phyloP scores from a whole-genome alignment of 2,113 vertebrate species.

The Setophaga coronata region DNA sequence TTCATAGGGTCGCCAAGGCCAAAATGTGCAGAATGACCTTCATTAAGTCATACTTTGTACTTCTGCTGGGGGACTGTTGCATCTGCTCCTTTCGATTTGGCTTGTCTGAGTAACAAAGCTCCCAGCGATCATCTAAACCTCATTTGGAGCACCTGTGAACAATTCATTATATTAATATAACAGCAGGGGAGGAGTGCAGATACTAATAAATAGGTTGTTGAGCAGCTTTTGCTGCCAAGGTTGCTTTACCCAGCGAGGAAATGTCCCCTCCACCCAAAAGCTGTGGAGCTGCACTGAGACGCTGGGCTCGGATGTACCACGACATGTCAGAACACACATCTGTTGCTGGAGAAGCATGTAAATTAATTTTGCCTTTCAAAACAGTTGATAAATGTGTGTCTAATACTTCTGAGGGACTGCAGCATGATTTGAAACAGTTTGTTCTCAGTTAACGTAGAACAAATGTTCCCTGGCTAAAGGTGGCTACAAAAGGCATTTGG shows the following conservation, averaged over 20 bases:
- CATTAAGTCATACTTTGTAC: conserved; percentile 72
- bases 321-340: conserved; percentile 42
- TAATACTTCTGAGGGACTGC: conserved; percentile 46
- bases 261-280: neutral
- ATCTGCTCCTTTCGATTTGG: conserved; percentile 83
- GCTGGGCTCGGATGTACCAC: neutral
- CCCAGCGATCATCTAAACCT: conserved; percentile 84
- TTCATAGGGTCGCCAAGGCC: conserved; percentile 67
- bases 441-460: conserved; percentile 50
- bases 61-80: conserved; percentile 65
- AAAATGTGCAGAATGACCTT: conserved; percentile 75
- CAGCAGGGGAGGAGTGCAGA: conserved; percentile 78
- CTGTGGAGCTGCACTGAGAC: neutral
- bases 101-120: conserved; percentile 78
- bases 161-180: conserved; percentile 90
- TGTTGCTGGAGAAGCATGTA: conserved; percentile 32
- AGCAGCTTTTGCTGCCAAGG: conserved; percentile 69
- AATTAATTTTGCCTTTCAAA: conserved; percentile 45
- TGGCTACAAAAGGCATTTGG: conserved; percentile 40
- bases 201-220: conserved; percentile 74
- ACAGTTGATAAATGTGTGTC: conserved; percentile 20
- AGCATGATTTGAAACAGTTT: conserved; percentile 52
- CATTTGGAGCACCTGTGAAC: conserved; percentile 88
- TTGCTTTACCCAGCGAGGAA: conserved; percentile 29
- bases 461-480: conserved; percentile 54